Conservation (phyloP, 2,113 vertebrate genomes). For the Proteles cristata region DNA sequence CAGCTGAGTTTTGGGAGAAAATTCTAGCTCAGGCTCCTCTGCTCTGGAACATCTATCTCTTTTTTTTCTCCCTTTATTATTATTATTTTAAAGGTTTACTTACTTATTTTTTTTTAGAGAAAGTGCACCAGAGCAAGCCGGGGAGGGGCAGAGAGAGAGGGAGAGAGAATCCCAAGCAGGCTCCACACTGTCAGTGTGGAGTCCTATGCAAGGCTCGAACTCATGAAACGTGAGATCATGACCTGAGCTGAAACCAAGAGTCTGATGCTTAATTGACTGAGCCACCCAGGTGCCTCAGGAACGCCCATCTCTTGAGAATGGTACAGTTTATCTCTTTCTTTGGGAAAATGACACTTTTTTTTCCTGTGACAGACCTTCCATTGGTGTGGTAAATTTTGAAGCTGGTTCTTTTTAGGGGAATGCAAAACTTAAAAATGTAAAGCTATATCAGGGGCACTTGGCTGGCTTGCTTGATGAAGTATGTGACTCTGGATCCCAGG, state of each 20-base stretch:
- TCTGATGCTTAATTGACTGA: too few relatives aligned
- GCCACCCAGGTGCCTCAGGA: too few relatives aligned
- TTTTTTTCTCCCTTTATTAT: neutral
- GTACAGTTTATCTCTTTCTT: neutral
- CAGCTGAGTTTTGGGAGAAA: neutral
- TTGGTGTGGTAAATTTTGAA: constrained; percentile 22
- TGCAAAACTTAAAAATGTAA: constrained; percentile 10
- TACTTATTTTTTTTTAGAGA: too few relatives aligned
- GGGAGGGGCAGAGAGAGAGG: too few relatives aligned
- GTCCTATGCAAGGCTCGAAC: too few relatives aligned
- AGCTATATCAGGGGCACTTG: neutral
- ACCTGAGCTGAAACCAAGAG: too few relatives aligned
- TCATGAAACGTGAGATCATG: too few relatives aligned
- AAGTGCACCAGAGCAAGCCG: too few relatives aligned
- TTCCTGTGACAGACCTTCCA: neutral
- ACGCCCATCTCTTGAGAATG: neutral
- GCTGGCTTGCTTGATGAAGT: neutral
- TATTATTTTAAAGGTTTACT: too few relatives aligned
- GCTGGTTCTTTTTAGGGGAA: neutral
- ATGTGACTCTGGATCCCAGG: neutral
- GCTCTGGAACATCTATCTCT: neutral
- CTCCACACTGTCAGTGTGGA: too few relatives aligned
- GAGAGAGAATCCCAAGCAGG: too few relatives aligned
- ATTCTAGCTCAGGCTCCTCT: neutral
- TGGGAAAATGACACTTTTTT: neutral